Percentiles rank a stretch among this genome's conserved stretches.
Conservation (phyloP, 2,888 invertebrate species). For the Drosophila percnosoma region DNA sequence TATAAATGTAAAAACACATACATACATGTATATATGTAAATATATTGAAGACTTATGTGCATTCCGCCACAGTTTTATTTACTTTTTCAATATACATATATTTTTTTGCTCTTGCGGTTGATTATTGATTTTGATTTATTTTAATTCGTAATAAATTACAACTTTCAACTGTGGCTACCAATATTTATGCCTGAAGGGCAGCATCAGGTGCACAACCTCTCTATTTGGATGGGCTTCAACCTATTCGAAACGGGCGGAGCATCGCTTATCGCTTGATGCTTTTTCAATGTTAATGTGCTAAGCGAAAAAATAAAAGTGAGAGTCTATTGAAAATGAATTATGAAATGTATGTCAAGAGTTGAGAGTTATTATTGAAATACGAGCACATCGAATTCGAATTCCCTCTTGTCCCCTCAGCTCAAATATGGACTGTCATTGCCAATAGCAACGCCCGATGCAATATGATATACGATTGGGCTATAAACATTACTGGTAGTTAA, state of each 20-base stretch:
- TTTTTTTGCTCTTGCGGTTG: conserved; percentile 28
- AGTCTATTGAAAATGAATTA: conserved; percentile 74
- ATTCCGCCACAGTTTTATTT: conserved; percentile 5
- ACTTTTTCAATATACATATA: conserved; percentile 1
- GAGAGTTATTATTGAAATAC: conserved; percentile 63
- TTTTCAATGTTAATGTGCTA: conserved; percentile 74
- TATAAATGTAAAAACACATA: not conserved
- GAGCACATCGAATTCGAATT: conserved; percentile 34
- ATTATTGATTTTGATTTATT: conserved; percentile 73
- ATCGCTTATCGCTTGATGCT: conserved; percentile 59
- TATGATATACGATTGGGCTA: conserved; percentile 38
- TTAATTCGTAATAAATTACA: conserved; percentile 80
- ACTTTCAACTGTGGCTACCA: conserved; percentile 70
- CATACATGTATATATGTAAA: not conserved
- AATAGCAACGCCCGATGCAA: conserved; percentile 13
- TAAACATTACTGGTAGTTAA: conserved; percentile 20
- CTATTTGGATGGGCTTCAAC: conserved; percentile 9
- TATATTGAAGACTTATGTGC: conserved; percentile 5
- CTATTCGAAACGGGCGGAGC: conserved; percentile 48
- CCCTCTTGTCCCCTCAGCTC: conserved; percentile 7
- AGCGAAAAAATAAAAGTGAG: conserved; percentile 66
- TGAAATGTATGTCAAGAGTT: conserved; percentile 67
- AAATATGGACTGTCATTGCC: conserved; percentile 52
- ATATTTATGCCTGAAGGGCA: conserved; percentile 61
- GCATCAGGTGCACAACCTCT: conserved; percentile 47